phyloP scores from a whole-genome alignment of 2,888 invertebrate species.

The Torymus tubicola region DNA sequence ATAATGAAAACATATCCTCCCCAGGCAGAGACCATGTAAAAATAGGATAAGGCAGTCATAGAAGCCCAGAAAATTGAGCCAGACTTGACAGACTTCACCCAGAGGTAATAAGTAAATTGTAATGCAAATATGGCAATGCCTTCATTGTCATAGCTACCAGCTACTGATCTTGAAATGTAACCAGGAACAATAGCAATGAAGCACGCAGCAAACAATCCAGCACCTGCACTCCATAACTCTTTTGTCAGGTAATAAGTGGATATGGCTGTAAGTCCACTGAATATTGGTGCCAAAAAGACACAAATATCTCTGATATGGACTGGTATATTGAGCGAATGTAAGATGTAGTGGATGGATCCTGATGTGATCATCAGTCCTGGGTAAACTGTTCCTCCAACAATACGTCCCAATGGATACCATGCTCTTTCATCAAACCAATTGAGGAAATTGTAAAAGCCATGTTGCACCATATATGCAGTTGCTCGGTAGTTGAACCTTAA shows the following conservation, averaged over 20 bases:
- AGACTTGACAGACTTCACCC: slow-evolving; percentile 98
- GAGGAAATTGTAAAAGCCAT: slow-evolving; percentile 99
- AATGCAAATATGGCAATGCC: slow-evolving; percentile 99
- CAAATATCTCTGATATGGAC: slow-evolving; percentile 99
- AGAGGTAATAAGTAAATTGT: slow-evolving; percentile 98
- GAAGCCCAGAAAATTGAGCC: slow-evolving; percentile 98
- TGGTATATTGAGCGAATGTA: slow-evolving; percentile 95
- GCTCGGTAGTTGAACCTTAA: slow-evolving; percentile 98
- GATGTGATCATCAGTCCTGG: slow-evolving; percentile 99
- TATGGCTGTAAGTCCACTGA: slow-evolving; percentile 98
- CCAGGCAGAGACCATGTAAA: slow-evolving; percentile 99
- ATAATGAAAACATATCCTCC: slow-evolving; percentile 99
- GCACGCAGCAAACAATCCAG: slow-evolving; percentile 98
- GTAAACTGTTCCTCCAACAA: slow-evolving; percentile 99
- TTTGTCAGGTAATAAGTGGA: slow-evolving; percentile 98
- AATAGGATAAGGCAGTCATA: slow-evolving; percentile 96
- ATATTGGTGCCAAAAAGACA: slow-evolving; percentile 98
- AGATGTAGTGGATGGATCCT: slow-evolving; percentile 95
- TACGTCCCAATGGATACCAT: slow-evolving; percentile 99
- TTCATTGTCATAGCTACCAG: slow-evolving; percentile 99
- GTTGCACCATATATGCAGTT: slow-evolving; percentile 99
- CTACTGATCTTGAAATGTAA: slow-evolving; percentile 98
- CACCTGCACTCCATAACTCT: slow-evolving; percentile 97
- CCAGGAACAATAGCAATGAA: slow-evolving; percentile 99
- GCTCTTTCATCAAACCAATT: slow-evolving; percentile 99